Evolutionary conservation across 1,140 invertebrate genomes (phyloP).

Genomic region (Phymorhynchus buccinoides): DNA sequence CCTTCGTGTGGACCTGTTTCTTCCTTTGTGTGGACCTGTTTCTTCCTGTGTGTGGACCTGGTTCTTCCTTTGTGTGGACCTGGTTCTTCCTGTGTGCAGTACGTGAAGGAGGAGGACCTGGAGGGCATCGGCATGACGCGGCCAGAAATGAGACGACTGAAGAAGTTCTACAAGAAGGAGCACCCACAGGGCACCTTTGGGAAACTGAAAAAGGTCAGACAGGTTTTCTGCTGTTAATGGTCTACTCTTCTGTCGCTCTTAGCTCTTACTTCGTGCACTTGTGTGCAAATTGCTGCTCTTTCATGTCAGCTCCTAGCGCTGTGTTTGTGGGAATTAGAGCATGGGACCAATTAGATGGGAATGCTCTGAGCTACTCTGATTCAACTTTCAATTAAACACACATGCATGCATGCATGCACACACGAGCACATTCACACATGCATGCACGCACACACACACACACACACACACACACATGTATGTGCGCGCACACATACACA

Average conservation of each 20-base stretch:
- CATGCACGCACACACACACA: constrained; percentile 19
- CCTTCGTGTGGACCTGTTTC: no score
- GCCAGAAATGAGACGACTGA: constrained; percentile 93
- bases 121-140: constrained; percentile 93
- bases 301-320: no score
- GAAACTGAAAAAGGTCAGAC: constrained; percentile 63
- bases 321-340: no score
- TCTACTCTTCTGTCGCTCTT: no score
- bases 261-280: no score
- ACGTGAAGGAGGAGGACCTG: constrained; percentile 94
- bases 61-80: neutral
- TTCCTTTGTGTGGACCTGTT: no score
- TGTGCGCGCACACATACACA: neutral
- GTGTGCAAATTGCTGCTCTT: no score
- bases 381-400: neutral
- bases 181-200: constrained; percentile 86
- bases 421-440: constrained; percentile 2
- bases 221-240: no score
- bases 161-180: constrained; percentile 91
- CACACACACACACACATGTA: constrained; percentile 12
- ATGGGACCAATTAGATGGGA: no score
- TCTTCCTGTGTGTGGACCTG: no score
- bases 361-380: no score
- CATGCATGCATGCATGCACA: neutral
- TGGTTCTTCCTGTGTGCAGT: constrained; percentile 69